Evolutionary conservation across 1,140 invertebrate species (phyloP), one percentile per base, ranked within the genome.

Genomic region (Caligus rogercresseyi): DNA sequence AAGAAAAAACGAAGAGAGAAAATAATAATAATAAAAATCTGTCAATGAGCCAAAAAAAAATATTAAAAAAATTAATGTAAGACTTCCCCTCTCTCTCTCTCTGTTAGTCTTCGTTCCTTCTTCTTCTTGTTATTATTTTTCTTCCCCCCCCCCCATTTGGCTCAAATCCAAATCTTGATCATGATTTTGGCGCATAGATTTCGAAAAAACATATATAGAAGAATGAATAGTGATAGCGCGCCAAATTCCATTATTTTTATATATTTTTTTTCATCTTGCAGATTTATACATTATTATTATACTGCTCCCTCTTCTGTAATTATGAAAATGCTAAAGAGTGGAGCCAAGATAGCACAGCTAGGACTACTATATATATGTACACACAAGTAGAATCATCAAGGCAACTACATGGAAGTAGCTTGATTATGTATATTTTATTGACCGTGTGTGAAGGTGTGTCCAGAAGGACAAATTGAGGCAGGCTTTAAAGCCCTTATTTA

Each of bases 31-130:
- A n/a, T n/a, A n/a, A n/a, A 43, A 43, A 43, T 43, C 31, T 43
- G 31, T 43, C 31, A 43, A 43, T 43, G 31, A 43, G 31, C 31
- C 31, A 43, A 43, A 43, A 43, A n/a, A 43, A 43, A 43, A 43
- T 43, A 43, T 43, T 43, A 43, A 43, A 43, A 43, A 43, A 43
- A 43, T 43, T 43, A 43, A 43, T 43, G 31, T 43, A 43, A n/a
- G n/a, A 7, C n/a, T n/a, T n/a, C 31, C 31, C 31, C 31, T n/a
- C 31, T n/a, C 31, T n/a, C n/a, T 43, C 31, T n/a, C 31, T n/a
- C 31, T n/a, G n/a, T 43, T 43, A 11, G 31, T 7, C 31, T 43
- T 43, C 7, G n/a, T 11, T 43, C 31, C 31, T n/a, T n/a, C n/a
- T n/a, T n/a, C n/a, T n/a, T n/a, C n/a, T n/a, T n/a, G n/a, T n/a